Conservation (phyloP, 2,888 invertebrate genomes). For the Macropis europaea region DNA sequence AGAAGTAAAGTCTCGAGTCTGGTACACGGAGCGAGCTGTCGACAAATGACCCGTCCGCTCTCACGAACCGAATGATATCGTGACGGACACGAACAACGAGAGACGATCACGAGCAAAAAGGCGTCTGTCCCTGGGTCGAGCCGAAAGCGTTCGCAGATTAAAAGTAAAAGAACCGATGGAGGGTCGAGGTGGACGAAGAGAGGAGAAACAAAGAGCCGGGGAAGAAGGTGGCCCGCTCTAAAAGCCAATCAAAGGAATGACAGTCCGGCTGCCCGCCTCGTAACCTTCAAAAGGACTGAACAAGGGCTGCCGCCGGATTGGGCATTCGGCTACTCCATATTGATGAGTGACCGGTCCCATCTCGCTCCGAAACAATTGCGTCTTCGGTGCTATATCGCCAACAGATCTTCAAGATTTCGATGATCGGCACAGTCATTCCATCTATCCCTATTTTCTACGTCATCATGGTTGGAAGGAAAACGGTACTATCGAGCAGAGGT, state of each 20-base stretch:
- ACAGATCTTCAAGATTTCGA: conserved; percentile 56
- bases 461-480: too few relatives aligned
- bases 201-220: conserved; percentile 61
- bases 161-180: conserved; percentile 54
- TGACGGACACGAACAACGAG: conserved; percentile 14
- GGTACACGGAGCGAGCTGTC: conserved; percentile 34
- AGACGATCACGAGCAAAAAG: conserved; percentile 46
- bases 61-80: background rate
- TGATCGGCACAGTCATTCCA: conserved; percentile 45
- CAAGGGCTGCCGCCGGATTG: conserved; percentile 75
- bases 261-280: conserved; percentile 75
- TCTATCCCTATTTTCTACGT: background rate
- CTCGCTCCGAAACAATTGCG: conserved; percentile 63
- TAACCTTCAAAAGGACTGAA: conserved; percentile 77
- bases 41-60: conserved; percentile 1
- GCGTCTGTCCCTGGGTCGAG: conserved; percentile 47
- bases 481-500: too few relatives aligned
- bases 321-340: conserved; percentile 76
- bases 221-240: conserved; percentile 70
- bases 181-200: conserved; percentile 27
- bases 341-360: conserved; percentile 74
- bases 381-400: conserved; percentile 39
- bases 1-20: too few relatives aligned
- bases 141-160: conserved; percentile 60
- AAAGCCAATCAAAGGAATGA: conserved; percentile 80